phyloP scores from a whole-genome alignment of 1,140 invertebrate species.

The Dinothrombium tinctorium region DNA sequence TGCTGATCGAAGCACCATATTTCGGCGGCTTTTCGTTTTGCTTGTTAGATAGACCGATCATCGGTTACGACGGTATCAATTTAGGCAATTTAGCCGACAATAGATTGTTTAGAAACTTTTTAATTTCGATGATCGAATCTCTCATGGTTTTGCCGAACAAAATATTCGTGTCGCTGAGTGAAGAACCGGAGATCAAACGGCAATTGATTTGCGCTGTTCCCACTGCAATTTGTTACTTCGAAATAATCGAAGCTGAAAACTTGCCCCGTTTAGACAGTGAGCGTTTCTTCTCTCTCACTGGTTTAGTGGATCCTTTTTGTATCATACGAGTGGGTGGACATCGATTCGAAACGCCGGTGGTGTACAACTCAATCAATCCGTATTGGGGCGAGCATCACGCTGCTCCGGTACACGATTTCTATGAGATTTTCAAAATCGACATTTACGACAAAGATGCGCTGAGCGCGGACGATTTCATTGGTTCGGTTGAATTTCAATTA shows the following conservation, averaged over 20 bases:
- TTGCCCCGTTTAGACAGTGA: neutral
- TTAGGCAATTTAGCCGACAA: slow-evolving; percentile 2
- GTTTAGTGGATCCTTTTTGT: neutral
- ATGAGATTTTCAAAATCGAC: slow-evolving; percentile 1
- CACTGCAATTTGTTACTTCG: slow-evolving; percentile 1
- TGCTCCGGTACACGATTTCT: slow-evolving; percentile 3
- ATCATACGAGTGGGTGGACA: neutral
- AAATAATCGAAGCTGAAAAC: slow-evolving; percentile 4
- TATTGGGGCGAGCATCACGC: neutral
- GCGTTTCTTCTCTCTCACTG: neutral
- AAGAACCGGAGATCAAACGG: neutral
- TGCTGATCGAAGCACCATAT: neutral
- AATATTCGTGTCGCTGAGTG: neutral
- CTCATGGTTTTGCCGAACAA: neutral
- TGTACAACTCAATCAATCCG: neutral
- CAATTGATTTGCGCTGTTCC: neutral
- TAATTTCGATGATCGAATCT: neutral
- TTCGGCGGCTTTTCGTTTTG: slow-evolving; percentile 2
- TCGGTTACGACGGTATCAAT: slow-evolving; percentile 6
- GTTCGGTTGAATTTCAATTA: neutral
- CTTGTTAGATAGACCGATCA: slow-evolving; percentile 1
- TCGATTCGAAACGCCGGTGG: neutral
- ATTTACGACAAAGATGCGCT: slow-evolving; percentile 1
- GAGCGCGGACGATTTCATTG: slow-evolving; percentile 3
- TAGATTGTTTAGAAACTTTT: neutral